Evolutionary conservation across 1,140 invertebrate genomes (phyloP).

Genomic region (Papilio aristodemus): DNA sequence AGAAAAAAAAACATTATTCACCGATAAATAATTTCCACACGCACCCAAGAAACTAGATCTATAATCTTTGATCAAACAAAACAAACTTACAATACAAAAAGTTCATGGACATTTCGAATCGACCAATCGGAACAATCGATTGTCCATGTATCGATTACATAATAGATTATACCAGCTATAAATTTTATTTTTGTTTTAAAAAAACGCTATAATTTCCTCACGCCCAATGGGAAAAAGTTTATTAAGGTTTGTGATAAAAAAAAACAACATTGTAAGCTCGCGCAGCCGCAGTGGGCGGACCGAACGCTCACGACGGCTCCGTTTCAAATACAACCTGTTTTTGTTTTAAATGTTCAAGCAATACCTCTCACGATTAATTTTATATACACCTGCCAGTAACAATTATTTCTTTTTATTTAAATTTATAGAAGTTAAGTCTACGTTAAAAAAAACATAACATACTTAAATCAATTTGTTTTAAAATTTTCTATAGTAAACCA

Average conservation of each 20-base stretch:
- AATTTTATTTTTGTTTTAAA: slow-evolving; percentile 66
- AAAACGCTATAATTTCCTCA: slow-evolving; percentile 64
- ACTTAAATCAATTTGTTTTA: no score
- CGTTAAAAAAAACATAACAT: no score
- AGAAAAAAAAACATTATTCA: slow-evolving; percentile 42
- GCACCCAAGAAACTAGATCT: slow-evolving; percentile 38
- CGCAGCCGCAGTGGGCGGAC: slow-evolving; percentile 61
- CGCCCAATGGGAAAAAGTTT: slow-evolving; percentile 76
- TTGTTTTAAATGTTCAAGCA: slow-evolving; percentile 44
- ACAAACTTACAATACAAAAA: slow-evolving; percentile 6
- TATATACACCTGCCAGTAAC: slow-evolving; percentile 44
- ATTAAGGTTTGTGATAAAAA: slow-evolving; percentile 57
- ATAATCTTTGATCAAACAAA: slow-evolving; percentile 28
- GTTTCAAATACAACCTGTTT: slow-evolving; percentile 52
- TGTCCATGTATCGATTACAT: slow-evolving; percentile 56
- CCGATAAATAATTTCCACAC: slow-evolving; percentile 54
- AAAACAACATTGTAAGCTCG: slow-evolving; percentile 52
- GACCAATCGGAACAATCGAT: slow-evolving; percentile 61
- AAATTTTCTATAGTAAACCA: no score
- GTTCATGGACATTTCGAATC: slow-evolving; percentile 4
- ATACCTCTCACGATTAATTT: slow-evolving; percentile 34
- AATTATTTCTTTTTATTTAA: slow-evolving; percentile 4
- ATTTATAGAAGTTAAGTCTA: background rate
- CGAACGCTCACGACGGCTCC: slow-evolving; percentile 43
- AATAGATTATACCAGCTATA: slow-evolving; percentile 66